Conservation (phyloP, 2,888 invertebrate species). For the Gymnocheta viridis region DNA sequence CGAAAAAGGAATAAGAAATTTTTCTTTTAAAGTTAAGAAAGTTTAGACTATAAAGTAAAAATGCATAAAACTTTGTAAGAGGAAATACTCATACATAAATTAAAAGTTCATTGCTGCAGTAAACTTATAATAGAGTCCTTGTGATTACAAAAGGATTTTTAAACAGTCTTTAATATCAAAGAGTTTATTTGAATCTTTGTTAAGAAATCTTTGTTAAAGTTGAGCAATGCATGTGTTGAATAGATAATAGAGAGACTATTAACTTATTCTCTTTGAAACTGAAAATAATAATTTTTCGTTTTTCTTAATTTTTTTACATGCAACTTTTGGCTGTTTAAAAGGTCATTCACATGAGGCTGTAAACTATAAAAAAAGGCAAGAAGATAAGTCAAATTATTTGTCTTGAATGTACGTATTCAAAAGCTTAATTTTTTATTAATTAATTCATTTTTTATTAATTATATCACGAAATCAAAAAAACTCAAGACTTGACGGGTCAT, state of each 20-base stretch:
- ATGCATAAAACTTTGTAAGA: conserved; percentile 1
- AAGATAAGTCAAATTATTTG: neutral
- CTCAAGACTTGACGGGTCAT: no score
- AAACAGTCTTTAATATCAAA: conserved; percentile 36
- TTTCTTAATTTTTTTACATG: neutral
- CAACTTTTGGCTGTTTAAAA: neutral
- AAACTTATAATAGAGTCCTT: conserved; percentile 34
- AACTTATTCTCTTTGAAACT: conserved; percentile 16
- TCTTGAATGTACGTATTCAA: neutral
- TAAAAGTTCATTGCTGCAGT: conserved; percentile 58
- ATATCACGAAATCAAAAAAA: no score
- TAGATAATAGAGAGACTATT: neutral
- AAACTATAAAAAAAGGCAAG: neutral
- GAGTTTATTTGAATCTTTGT: conserved; percentile 7
- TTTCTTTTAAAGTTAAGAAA: conserved; percentile 41
- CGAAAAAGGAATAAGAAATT: conserved; percentile 15
- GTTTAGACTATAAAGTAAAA: neutral
- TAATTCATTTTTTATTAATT: no score
- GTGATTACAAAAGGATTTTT: conserved; percentile 28
- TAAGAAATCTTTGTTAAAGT: conserved; percentile 8
- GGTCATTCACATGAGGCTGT: neutral
- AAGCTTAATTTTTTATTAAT: no score
- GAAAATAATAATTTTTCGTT: neutral
- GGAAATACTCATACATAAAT: conserved; percentile 36
- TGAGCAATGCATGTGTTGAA: neutral